Evolutionary conservation across 1,140 invertebrate species (phyloP), one percentile per base, ranked within the genome.

Genomic region (Wiebesia pumilae): DNA sequence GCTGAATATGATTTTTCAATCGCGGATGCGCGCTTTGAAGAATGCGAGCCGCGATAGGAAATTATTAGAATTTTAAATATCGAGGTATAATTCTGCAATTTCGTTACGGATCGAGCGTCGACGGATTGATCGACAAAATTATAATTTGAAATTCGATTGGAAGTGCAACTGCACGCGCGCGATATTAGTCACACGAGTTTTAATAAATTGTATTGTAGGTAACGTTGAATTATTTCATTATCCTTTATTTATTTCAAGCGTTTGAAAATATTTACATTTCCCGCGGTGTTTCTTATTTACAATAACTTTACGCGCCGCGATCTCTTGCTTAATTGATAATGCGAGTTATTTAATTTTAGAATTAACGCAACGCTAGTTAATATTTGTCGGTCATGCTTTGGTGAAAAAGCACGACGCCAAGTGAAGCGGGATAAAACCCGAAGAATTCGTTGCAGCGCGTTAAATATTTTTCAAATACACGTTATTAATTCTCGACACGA

Each of bases 341-440:
- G 27, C 27, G 43, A 75, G 24, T 75, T 75, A 3, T 75, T 43
- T 75, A 75, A 75, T 75, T 75, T 75, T 75, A 75, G 40, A 75
- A 43, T n/a, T n/a, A 75, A 40, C 27, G 71, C 43, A 75, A 75
- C 27, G n/a, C 3, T 75, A 12, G 38, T 43, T 75, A 75, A 24
- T 38, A n/a, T 75, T 75, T 75, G 43, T 75, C 43, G n/a, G 43
- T 43, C 71, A n/a, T 43, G 38, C 14, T 10, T n/a, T 10, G 7
- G 24, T 12, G 4, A 75, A 43, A 43, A 75, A 75, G 0, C 27
- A 19, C 43, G n/a, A n/a, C n/a, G n/a, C n/a, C n/a, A n/a, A 75
- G 33, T 43, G 24, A 43, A 40, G 71, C 71, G 10, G 43, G 33
- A 75, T 40, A 43, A 43, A 2, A n/a, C 14, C 9, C 19, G n/a